Base-by-base conservation (phyloP, 2,888 invertebrate species). In the Bellardia pandia region DNA sequence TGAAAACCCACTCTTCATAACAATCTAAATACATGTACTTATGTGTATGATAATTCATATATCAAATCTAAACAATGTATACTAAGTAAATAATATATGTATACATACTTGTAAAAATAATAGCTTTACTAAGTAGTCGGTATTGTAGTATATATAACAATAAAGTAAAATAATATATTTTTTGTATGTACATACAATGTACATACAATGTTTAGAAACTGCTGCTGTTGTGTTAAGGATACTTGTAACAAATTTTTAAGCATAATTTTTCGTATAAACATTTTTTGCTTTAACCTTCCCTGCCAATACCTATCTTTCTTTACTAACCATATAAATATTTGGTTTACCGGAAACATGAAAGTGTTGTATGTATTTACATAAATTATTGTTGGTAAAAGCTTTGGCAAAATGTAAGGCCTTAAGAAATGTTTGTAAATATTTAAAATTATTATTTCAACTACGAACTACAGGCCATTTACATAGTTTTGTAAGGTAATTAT, bases 281-380 rank as follows among this genome's bases (percentile, higher is more conserved):
- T 14, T 14, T 14, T 14, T 45, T 45, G 45, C 14, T n/a, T 14
- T 51, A 51, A 14, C 13, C 51, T 14, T n/a, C 51, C 51, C 6
- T 14, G 3, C 45, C 0, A 45, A 6, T 9, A 14, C 13, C 14
- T 13, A 14, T 0, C 7, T 60, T 60, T 33, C 5, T 33, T 60
- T 60, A 14, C 5, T 51, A 14, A 51, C 51, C 51, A 51, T 51
- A 51, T 14, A 56, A 56, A 60, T 60, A 60, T 60, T 60, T 60
- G 33, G 30, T 60, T 60, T 37, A 60, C 60, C 69, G 69, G 51
- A 51, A 69, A 51, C 69, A 69, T 33, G 37, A 69, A 69, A 69
- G 69, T 69, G 69, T 69, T 53, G 51, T 51, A 69, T 53, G 51
- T 51, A 69, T 69, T 69, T 69, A 51, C 69, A 69, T 69, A 69